Base-by-base conservation (phyloP, 2,888 invertebrate species). In the Pandemis cinnamomeana region DNA sequence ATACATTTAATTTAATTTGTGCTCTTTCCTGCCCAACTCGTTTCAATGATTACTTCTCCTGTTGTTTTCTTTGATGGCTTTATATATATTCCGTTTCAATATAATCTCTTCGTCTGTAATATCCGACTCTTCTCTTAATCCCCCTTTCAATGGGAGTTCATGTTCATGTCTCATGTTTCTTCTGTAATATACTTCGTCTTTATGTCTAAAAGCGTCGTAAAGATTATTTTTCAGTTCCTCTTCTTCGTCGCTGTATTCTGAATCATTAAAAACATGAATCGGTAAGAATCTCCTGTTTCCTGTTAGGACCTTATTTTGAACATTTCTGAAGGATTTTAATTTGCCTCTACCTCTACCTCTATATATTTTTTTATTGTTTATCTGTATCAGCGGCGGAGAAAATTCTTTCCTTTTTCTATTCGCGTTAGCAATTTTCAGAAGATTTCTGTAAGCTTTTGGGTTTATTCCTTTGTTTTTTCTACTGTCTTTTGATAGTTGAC, bases 21-120 rank as follows among this genome's bases (percentile, higher is more conserved):
- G 11, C 46, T 46, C 27, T 36, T 44, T 44, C 20, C 1, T 2
- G 5, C n/a, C n/a, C 6, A 0, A 51, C n/a, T n/a, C n/a, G 0
- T 51, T n/a, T 51, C 5, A 5, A 13, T 13, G 51, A 51, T 51
- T n/a, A n/a, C 58, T 58, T 11, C 27, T 58, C 10, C 58, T 7
- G 15, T 67, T 41, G 13, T 8, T 7, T 3, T 36, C 10, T 7
- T 67, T 53, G 61, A 84, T 76, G 0, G 75, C 76, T 74, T 80
- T 81, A 46, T 84, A 84, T 53, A 84, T 78, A 61, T 80, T 82
- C 1, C 77, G 75, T 74, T 82, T 85, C 0, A 84, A 36, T 20
- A 81, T 46, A 2, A 71, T 11, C 62, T 79, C 79, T 8, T 77
- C 72, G 41, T 77, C 77, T 13, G 75, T 78, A 20, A 67, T 13